phyloP scores from a whole-genome alignment of 2,797 vertebrate genomes.

The Coccyzus lansbergi region DNA sequence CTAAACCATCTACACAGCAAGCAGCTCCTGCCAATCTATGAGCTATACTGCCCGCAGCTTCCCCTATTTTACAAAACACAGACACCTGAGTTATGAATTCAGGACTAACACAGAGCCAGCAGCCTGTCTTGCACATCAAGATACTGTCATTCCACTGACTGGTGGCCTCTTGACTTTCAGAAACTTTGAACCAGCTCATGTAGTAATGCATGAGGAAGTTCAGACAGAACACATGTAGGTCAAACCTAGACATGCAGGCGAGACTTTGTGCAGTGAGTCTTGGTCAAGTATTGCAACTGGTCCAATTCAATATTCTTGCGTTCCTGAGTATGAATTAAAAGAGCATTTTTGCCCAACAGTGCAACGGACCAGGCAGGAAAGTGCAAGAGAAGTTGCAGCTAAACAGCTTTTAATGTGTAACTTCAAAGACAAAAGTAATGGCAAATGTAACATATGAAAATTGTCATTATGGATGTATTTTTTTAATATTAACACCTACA shows the following conservation, averaged over 20 bases:
- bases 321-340: background rate
- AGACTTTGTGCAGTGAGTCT: accelerated
- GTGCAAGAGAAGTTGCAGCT: background rate
- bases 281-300: background rate
- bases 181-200: background rate
- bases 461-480: background rate
- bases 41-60: background rate
- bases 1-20: background rate
- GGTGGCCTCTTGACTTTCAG: background rate
- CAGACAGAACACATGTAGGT: background rate
- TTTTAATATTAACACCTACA: background rate
- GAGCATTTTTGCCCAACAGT: background rate
- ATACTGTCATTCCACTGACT: background rate
- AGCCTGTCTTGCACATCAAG: background rate
- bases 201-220: background rate
- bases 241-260: background rate
- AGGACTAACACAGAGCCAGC: background rate
- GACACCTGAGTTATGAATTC: background rate
- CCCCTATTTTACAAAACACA: background rate
- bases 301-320: background rate
- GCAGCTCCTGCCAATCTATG: background rate
- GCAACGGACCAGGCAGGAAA: background rate
- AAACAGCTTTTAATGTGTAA: background rate
- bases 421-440: background rate
- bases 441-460: background rate